phyloP scores from a whole-genome alignment of 2,888 invertebrate genomes.

The Frankliniella intonsa region DNA sequence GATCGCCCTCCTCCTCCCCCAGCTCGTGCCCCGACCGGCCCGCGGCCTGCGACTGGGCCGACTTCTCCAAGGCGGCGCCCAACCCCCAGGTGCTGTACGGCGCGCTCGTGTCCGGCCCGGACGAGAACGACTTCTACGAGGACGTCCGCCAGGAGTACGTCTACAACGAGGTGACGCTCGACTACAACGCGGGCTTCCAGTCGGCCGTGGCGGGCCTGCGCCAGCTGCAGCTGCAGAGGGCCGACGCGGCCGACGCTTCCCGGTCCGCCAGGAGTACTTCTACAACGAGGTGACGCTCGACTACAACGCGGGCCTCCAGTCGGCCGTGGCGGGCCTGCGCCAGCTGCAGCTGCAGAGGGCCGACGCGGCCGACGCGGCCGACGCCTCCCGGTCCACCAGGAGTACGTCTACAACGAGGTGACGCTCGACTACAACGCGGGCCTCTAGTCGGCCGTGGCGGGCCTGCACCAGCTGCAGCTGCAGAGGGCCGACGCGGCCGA shows the following conservation, averaged over 20 bases:
- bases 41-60: slow-evolving; percentile 50
- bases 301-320: too few relatives aligned
- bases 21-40: slow-evolving; percentile 54
- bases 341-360: slow-evolving; percentile 36
- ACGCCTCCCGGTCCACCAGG: slow-evolving; percentile 47
- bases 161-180: slow-evolving; percentile 54
- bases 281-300: not conserved
- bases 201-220: slow-evolving; percentile 51
- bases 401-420: slow-evolving; percentile 54
- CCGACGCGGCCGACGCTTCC: not conserved
- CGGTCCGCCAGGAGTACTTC: not conserved
- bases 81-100: slow-evolving; percentile 55
- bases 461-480: slow-evolving; percentile 45
- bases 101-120: slow-evolving; percentile 56
- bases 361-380: not conserved
- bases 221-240: slow-evolving; percentile 41
- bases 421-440: slow-evolving; percentile 56
- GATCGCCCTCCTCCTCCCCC: slow-evolving; percentile 34
- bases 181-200: slow-evolving; percentile 56
- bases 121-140: slow-evolving; percentile 51
- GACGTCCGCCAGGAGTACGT: slow-evolving; percentile 53
- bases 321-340: not conserved
- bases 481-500: not conserved
- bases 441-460: slow-evolving; percentile 53
- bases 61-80: slow-evolving; percentile 46